These are phyloP conservation scores for Formica selysi DNA, from an alignment of 1,140 invertebrate genomes.

Conservation along the genomic window DNA sequence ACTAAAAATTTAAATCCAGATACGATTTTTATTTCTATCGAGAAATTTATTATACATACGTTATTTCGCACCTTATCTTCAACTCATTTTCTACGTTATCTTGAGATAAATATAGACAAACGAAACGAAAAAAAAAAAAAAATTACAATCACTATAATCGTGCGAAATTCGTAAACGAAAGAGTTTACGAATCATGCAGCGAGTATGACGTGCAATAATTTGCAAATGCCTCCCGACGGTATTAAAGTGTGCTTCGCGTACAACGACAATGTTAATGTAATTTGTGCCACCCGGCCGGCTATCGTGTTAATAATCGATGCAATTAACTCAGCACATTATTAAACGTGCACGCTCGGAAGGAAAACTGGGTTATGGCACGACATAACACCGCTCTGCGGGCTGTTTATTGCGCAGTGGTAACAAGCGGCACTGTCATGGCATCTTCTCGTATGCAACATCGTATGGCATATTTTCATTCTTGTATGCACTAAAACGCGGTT, in stretches of 20 bases:
- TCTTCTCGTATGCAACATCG: not conserved
- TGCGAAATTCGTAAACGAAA: not conserved
- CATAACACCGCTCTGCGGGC: slow-evolving; percentile 45
- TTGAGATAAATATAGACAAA: too few species aligned
- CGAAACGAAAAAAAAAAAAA: not conserved
- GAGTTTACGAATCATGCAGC: slow-evolving; percentile 10
- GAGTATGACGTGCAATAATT: slow-evolving; percentile 35
- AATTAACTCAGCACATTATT: slow-evolving; percentile 61
- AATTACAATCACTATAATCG: not conserved
- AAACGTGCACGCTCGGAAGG: slow-evolving; percentile 49
- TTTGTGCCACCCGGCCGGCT: slow-evolving; percentile 37
- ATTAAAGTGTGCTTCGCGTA: slow-evolving; percentile 17
- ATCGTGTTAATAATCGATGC: slow-evolving; percentile 59
- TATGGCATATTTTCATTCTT: slow-evolving; percentile 40
- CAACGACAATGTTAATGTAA: slow-evolving; percentile 52
- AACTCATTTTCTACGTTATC: not conserved
- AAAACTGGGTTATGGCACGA: slow-evolving; percentile 58
- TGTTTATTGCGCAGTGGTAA: slow-evolving; percentile 45
- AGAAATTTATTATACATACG: not conserved
- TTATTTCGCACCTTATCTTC: too few species aligned
- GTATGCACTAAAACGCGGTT: slow-evolving; percentile 32
- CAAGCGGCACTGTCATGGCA: slow-evolving; percentile 36
- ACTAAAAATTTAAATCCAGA: not conserved
- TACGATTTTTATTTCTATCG: not conserved
- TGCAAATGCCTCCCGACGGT: slow-evolving; percentile 32